Evolutionary conservation across 2,797 vertebrate species (phyloP), one percentile per base, ranked within the genome.

Genomic region (Synaphobranchus kaupii): DNA sequence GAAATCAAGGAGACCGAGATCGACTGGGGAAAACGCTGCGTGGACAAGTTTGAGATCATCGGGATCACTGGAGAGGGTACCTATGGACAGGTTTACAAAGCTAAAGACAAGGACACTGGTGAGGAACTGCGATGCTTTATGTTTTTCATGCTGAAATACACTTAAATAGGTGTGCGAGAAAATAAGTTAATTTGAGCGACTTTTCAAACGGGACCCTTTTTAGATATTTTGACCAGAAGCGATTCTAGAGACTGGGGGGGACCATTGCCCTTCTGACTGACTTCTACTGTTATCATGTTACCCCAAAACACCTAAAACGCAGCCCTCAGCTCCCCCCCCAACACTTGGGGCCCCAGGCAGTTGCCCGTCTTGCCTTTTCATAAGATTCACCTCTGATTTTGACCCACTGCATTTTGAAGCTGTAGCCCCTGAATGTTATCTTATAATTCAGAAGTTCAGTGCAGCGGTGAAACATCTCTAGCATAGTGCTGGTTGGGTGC

Each of bases 21-120:
- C 48, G 98, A 99, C 89, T 99, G 98, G 99, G 98, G 98, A 60
- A 99, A 99, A 90, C 97, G 98, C 73, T 99, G 99, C 22, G 99
- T 99, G 90, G 99, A 99, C 96, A 99, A 99, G 93, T 99, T 99
- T 94, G 99, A 99, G 93, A 99, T 99, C 73, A 98, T 99, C 88
- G 99, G 99, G 76, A 99, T 99, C 94, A 99, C 99, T 83, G 99
- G 99, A 56, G 99, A 99, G 95, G 99, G 99, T 87, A 99, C 99
- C 91, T 99, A 99, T 0, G 98, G 98, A 84, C 98, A 99, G 94
- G 99, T 99, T 92, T 99, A 99, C 95, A 99, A 99, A 94, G 99
- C 98, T 88, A 98, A 97, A 94, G 99, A 99, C 95, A 99, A 98
- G 96, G 99, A 99, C 94, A 99, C 99, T 0, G 98, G 99, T 99